Evolutionary conservation across 1,140 invertebrate species (phyloP).

Genomic region (Magallana gigas): DNA sequence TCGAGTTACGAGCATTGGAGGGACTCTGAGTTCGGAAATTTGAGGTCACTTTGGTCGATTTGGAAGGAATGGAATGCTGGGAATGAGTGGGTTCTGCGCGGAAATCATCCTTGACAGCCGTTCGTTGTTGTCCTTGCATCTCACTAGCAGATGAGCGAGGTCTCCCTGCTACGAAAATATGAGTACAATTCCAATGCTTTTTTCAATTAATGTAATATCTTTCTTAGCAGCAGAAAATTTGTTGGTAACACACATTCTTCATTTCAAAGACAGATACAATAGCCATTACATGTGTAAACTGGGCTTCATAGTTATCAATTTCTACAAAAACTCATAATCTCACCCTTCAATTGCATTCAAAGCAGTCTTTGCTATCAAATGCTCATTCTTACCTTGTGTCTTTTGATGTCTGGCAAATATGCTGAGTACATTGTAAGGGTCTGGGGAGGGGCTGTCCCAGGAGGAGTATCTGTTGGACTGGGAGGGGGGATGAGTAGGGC

Average conservation of each 20-base stretch:
- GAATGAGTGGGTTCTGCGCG: constrained; percentile 39
- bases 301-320: no score
- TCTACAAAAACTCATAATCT: no score
- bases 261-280: no score
- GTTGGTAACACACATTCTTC: no score
- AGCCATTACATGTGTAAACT: no score
- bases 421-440: constrained; percentile 74
- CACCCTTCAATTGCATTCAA: no score
- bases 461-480: constrained; percentile 61
- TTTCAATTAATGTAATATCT: no score
- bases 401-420: constrained; percentile 69
- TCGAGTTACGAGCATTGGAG: background rate
- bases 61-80: constrained; percentile 48
- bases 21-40: constrained; percentile 35
- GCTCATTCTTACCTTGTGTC: constrained; percentile 56
- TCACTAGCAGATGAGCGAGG: background rate
- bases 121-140: constrained; percentile 20
- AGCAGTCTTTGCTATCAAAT: no score
- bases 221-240: no score
- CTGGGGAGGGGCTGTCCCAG: constrained; percentile 66
- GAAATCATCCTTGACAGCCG: constrained; percentile 41
- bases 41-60: constrained; percentile 4
- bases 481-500: constrained; percentile 45
- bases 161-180: background rate
- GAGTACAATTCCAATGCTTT: no score